phyloP scores from a whole-genome alignment of 2,888 invertebrate genomes.

The Notodonta ziczac region DNA sequence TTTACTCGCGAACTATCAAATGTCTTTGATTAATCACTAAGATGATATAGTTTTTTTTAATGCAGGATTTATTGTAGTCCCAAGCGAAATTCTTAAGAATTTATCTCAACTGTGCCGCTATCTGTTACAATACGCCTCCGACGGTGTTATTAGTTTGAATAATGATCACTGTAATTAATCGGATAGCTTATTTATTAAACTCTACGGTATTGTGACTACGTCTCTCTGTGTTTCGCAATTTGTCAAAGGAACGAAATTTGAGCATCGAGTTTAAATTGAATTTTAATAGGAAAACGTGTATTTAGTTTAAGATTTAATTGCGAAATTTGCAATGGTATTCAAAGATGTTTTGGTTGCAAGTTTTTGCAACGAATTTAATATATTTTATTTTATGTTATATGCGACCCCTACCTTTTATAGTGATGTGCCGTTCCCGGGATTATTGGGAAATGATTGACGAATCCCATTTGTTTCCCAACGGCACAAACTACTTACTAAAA shows the following conservation, averaged over 20 bases:
- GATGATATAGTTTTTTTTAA: background rate
- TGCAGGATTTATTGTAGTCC: background rate
- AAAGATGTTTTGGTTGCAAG: too few relatives aligned
- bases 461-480: too few relatives aligned
- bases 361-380: too few relatives aligned
- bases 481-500: too few relatives aligned
- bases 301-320: too few relatives aligned
- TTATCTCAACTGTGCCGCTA: background rate
- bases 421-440: too few relatives aligned
- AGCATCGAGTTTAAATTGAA: too few relatives aligned
- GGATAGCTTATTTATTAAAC: background rate
- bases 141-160: background rate
- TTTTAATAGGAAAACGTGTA: too few relatives aligned
- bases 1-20: constrained; percentile 1
- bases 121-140: constrained; percentile 1
- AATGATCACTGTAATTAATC: background rate
- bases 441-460: too few relatives aligned
- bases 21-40: background rate
- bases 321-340: too few relatives aligned
- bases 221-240: background rate
- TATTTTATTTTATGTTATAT: too few relatives aligned
- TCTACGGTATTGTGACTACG: background rate
- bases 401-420: too few relatives aligned
- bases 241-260: background rate
- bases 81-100: background rate